Evolutionary conservation across 2,888 invertebrate genomes (phyloP).

Genomic region (Acrocera orbiculus): DNA sequence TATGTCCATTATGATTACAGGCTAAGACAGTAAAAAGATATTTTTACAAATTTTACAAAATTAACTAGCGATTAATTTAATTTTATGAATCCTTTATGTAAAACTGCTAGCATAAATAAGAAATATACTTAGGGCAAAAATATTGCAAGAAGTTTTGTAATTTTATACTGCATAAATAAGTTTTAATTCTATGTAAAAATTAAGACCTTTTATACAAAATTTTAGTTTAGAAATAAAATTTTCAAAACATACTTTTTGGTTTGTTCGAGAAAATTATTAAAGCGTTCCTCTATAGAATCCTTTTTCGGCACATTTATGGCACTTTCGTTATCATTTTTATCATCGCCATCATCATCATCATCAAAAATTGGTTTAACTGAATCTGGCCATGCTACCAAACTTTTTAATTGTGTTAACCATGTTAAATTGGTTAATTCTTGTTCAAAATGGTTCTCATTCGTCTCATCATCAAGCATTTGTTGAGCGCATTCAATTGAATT

Average conservation of each 20-base stretch:
- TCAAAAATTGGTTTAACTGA: constrained; percentile 15
- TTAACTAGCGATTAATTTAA: no score
- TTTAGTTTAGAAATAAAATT: background rate
- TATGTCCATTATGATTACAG: no score
- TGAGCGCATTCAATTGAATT: constrained; percentile 11
- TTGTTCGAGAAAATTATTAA: constrained; percentile 25
- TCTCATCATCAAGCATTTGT: constrained; percentile 3
- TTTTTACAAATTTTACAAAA: no score
- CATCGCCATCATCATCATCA: constrained; percentile 12
- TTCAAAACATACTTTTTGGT: constrained; percentile 20
- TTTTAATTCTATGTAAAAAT: background rate
- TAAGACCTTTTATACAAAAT: background rate
- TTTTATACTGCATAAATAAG: no score
- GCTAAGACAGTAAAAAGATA: no score
- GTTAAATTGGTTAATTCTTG: constrained; percentile 26
- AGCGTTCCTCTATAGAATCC: constrained; percentile 23
- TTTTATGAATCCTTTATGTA: no score
- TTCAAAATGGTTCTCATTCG: constrained; percentile 21
- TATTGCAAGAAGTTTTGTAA: no score
- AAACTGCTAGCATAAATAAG: no score
- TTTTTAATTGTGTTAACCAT: constrained; percentile 27
- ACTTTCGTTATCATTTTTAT: background rate
- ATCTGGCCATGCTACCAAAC: constrained; percentile 22
- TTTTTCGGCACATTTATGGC: constrained; percentile 14
- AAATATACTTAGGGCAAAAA: no score